Base-by-base conservation (phyloP, 2,113 vertebrate species). In the Hippocampus zosterae region DNA sequence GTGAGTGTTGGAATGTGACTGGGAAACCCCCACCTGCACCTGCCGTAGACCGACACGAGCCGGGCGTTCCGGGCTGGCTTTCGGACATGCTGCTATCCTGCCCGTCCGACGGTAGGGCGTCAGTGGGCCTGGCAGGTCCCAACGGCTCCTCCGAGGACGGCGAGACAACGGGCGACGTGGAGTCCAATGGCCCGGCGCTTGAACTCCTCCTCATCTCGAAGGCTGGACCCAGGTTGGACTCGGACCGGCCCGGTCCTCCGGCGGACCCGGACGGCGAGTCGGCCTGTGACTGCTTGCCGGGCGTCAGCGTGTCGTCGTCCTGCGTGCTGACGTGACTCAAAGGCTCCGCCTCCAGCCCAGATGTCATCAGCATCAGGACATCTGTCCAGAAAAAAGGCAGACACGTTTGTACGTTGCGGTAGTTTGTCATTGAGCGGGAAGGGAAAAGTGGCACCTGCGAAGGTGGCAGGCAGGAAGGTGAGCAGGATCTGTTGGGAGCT, bases 401-500 rank as follows among this genome's bases (percentile, higher is more conserved):
- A 46, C 23, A 6, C 1, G 16, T 27, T 33, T 18, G 27, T 8
- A 25, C 13, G 6, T 46, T 44, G 3, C 10, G 18, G 11, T 13
- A 44, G 13, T 46, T 65, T 65, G 1, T 9, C 41, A 16, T n/a
- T 8, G n/a, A 23, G 52, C 52, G 8, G 52, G n/a, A 23, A 27
- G 0, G 12, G 16, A 27, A 8, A 9, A 9, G 50, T 8, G 50
- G 76, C 84, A 98, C 97, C 96, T 86, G 94, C 80, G 74, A 95
- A 96, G 61, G 93, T 83, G 25, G 94, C 93, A 42, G 97, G 96
- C 37, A 99, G 92, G 80, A 99, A 97, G 64, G 94, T 96, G 80
- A 99, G 93, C 65, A 99, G 90, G 70, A 97, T 90, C 44, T 98
- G 96, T 87, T 98, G 96, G 0, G 92, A 89, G 74, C 85, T 95